Evolutionary conservation across 2,797 vertebrate species (phyloP), one percentile per base, ranked within the genome.

Genomic region (Ptychobarbus kaznakovi): DNA sequence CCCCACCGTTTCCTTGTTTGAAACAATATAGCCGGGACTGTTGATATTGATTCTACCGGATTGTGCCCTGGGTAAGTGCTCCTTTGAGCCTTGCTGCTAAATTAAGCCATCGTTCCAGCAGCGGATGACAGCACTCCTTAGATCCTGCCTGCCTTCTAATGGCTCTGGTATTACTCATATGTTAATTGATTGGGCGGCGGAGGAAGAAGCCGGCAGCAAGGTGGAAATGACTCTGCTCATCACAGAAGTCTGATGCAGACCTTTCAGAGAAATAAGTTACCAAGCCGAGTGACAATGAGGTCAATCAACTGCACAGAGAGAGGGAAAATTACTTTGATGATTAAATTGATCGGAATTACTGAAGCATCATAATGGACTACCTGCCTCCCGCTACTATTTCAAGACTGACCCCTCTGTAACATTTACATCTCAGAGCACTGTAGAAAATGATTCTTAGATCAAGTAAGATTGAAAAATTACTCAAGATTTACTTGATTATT

Each of bases 91-190:
- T 93, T 82, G 91, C 91, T 89, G 95, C 93, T 95, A 93, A 96
- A 96, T 97, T 96, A 96, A 96, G 95, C 95, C 94, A 95, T 97
- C 95, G 95, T 95, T 96, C 93, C 96, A 95, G 92, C 86, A 93
- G 95, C 94, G 92, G 95, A 95, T 96, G 96, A 97, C 96, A 96
- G 91, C 93, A 93, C 93, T 95, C 94, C 94, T 94, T 92, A 91
- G 92, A 94, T 94, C 94, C 94, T 91, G 88, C 93, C 93, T 93
- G 93, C 87, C 93, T 95, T 95, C 87, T 96, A 94, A 95, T 95
- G 94, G 95, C 92, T 87, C 93, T 93, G 91, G 93, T 95, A 94
- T 95, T 95, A 94, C 93, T 95, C 92, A 90, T 91, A 94, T 95
- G 95, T 95, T 97, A 96, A 97, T 96, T 97, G 96, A 96, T 96